Evolutionary conservation across 2,113 vertebrate genomes (phyloP).

Genomic region (Ciconia maguari): DNA sequence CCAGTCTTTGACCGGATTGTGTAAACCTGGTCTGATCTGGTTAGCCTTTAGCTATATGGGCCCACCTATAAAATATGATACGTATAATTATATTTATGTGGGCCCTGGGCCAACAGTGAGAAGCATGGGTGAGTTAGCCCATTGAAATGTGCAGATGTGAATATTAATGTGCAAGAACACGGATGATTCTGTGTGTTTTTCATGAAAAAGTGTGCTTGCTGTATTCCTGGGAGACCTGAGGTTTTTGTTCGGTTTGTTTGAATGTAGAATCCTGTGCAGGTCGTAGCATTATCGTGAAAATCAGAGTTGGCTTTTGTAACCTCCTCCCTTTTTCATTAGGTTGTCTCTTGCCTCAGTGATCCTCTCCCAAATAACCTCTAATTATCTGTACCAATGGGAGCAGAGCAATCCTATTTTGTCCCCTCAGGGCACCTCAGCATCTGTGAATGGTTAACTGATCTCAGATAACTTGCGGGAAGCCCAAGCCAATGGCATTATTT

Average conservation of each 20-base stretch:
- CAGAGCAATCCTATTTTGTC: conserved; percentile 16
- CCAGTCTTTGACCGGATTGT: background rate
- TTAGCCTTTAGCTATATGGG: background rate
- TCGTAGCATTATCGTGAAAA: conserved; percentile 13
- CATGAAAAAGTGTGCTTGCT: background rate
- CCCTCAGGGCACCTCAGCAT: conserved; percentile 34
- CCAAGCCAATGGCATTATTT: conserved; percentile 29
- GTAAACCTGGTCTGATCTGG: background rate
- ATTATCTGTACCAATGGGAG: conserved; percentile 6
- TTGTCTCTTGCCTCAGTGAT: background rate
- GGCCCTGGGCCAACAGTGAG: background rate
- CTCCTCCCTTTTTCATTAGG: background rate
- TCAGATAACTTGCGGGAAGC: conserved; percentile 53
- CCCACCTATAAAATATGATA: background rate
- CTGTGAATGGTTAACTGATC: conserved; percentile 67
- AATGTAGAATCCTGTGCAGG: background rate
- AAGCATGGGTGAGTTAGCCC: background rate
- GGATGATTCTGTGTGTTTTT: background rate
- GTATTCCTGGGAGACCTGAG: background rate
- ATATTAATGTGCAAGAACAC: background rate
- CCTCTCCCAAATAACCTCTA: background rate
- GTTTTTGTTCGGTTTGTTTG: background rate
- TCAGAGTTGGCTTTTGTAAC: background rate
- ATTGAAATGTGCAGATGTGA: background rate
- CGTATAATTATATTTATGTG: background rate